These are phyloP conservation scores for Apogon hyalosoma DNA, from an alignment of 2,797 vertebrate genomes.

Conservation along the genomic window DNA sequence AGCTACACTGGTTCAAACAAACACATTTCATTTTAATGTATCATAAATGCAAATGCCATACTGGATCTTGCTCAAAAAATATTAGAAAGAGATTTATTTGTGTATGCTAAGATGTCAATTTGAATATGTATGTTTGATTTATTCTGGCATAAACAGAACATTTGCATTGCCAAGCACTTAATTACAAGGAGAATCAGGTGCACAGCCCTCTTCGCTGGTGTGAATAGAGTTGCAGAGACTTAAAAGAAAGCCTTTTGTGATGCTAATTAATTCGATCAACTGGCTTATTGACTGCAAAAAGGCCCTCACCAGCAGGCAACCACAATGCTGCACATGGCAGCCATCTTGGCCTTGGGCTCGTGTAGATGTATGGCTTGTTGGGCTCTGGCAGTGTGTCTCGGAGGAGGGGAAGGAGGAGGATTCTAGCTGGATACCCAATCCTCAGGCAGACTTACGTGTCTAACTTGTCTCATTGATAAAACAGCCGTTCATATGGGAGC, in stretches of 20 bases:
- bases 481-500: constrained; percentile 1
- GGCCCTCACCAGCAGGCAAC: constrained; percentile 64
- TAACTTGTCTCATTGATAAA: constrained; percentile 51
- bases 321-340: constrained; percentile 64
- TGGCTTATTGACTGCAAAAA: constrained; percentile 78
- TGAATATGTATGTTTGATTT: constrained; percentile 28
- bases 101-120: constrained; percentile 22
- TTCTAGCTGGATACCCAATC: constrained; percentile 33
- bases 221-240: constrained; percentile 50
- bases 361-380: constrained; percentile 35
- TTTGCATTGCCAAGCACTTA: constrained; percentile 70
- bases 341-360: constrained; percentile 62
- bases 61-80: not conserved
- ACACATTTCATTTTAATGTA: not conserved
- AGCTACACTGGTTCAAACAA: not conserved
- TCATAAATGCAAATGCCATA: constrained; percentile 4
- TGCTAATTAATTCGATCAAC: constrained; percentile 77
- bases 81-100: constrained; percentile 14
- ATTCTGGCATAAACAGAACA: constrained; percentile 39
- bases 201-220: constrained; percentile 44
- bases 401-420: constrained; percentile 28
- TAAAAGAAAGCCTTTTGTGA: constrained; percentile 75
- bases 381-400: constrained; percentile 35
- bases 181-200: constrained; percentile 66
- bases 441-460: constrained; percentile 25